Evolutionary conservation across 1,140 invertebrate genomes (phyloP).

Genomic region (Calephelis nemesis): DNA sequence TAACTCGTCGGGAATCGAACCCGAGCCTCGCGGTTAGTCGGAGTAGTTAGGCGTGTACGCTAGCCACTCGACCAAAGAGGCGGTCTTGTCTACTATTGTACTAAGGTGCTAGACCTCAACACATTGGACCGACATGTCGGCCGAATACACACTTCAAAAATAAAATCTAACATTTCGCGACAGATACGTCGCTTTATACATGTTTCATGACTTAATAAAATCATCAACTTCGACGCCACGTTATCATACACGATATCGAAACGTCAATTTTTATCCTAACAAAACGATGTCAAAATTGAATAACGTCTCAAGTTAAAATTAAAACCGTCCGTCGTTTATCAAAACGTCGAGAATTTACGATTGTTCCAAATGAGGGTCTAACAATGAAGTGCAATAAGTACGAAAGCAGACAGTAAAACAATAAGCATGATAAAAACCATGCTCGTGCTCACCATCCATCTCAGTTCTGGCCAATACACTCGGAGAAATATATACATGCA

Average conservation of each 20-base stretch:
- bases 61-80: too few species aligned
- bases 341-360: slow-evolving; percentile 26
- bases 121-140: too few species aligned
- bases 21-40: too few species aligned
- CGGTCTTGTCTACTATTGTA: too few species aligned
- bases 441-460: not conserved
- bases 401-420: slow-evolving; percentile 22
- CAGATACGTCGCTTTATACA: too few species aligned
- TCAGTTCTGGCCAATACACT: not conserved
- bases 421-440: slow-evolving; percentile 20
- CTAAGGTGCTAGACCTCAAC: too few species aligned
- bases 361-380: slow-evolving; percentile 26
- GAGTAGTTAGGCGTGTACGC: too few species aligned
- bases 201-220: slow-evolving; percentile 8
- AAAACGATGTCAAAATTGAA: slow-evolving; percentile 7
- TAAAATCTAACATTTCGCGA: too few species aligned
- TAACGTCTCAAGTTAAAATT: slow-evolving; percentile 1
- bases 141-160: too few species aligned
- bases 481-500: too few species aligned
- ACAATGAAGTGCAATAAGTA: slow-evolving; percentile 27
- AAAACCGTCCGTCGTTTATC: slow-evolving; percentile 7
- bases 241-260: not conserved
- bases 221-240: not conserved
- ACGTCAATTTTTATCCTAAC: not conserved
- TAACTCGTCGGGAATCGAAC: too few species aligned